Percentiles rank a stretch among this genome's conserved stretches.
phyloP scores from a whole-genome alignment of 2,888 invertebrate genomes.

The Salpingus planirostris region DNA sequence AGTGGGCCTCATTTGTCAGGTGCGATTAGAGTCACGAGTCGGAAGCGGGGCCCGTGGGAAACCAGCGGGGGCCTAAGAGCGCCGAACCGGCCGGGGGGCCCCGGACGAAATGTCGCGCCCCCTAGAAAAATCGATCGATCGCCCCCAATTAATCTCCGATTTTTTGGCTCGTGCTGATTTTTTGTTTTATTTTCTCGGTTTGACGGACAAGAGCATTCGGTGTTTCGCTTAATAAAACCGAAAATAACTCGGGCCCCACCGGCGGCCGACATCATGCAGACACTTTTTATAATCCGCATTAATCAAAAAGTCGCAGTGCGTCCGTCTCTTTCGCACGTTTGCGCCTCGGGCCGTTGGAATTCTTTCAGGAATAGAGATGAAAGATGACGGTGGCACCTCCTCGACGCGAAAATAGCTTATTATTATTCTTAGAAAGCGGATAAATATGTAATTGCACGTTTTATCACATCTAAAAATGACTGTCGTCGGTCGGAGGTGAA shows the following conservation, averaged over 20 bases:
- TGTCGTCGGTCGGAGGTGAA: too few species aligned
- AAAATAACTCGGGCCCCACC: constrained; percentile 33
- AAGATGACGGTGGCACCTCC: constrained; percentile 4
- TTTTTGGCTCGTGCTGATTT: too few species aligned
- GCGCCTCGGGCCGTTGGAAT: too few species aligned
- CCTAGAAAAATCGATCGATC: too few species aligned
- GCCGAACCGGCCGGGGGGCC: constrained; percentile 23
- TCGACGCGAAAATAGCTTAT: constrained; percentile 31
- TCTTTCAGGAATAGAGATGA: constrained; percentile 9
- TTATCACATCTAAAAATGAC: too few species aligned
- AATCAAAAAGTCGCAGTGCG: constrained; percentile 32
- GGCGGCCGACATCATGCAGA: constrained; percentile 29
- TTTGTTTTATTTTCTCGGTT: too few species aligned
- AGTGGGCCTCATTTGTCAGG: constrained; percentile 26
- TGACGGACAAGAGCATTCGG: constrained; percentile 40
- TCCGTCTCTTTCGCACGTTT: constrained; percentile 14
- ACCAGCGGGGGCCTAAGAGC: constrained; percentile 24
- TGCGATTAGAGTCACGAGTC: constrained; percentile 25
- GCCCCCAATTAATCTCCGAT: too few species aligned
- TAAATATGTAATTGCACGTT: constrained; percentile 31
- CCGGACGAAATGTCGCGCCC: too few species aligned
- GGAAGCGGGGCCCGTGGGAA: constrained; percentile 23
- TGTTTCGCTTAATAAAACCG: constrained; percentile 39
- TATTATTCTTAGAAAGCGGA: constrained; percentile 37
- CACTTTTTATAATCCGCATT: constrained; percentile 36